phyloP scores from a whole-genome alignment of 2,888 invertebrate genomes.

The Scaptomyza caliginosa region DNA sequence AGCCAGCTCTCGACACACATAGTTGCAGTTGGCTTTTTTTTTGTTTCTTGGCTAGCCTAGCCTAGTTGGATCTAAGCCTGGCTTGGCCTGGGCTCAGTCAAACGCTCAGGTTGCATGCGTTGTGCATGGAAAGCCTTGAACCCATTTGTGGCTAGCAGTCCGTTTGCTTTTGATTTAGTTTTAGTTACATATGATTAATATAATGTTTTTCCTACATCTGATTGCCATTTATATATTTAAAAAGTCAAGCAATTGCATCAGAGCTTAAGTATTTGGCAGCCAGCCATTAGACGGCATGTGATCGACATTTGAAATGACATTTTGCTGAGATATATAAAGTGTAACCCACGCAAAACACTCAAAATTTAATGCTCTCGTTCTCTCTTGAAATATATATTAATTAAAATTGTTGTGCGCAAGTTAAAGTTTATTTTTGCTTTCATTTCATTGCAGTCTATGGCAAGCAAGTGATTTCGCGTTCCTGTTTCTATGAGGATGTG shows the following conservation, averaged over 20 bases:
- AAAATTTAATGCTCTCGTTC: conserved; percentile 24
- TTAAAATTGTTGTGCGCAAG: conserved; percentile 41
- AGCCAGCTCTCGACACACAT: conserved; percentile 48
- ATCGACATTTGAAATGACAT: conserved; percentile 69
- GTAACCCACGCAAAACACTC: conserved; percentile 56
- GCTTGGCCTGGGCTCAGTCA: conserved; percentile 7
- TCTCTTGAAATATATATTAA: conserved; percentile 35
- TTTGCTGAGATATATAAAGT: conserved; percentile 51
- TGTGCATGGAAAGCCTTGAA: conserved; percentile 54
- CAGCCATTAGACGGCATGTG: conserved; percentile 49
- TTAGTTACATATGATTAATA: neutral
- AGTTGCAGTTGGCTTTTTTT: conserved; percentile 43
- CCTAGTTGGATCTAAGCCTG: conserved; percentile 8
- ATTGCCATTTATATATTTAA: conserved; percentile 2
- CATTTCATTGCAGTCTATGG: conserved; percentile 82
- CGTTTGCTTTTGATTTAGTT: conserved; percentile 14
- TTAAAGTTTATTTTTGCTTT: conserved; percentile 29
- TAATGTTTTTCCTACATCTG: neutral
- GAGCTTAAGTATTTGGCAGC: conserved; percentile 42
- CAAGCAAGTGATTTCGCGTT: conserved; percentile 83
- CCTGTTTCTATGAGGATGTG: conserved; percentile 83
- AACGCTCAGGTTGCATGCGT: conserved; percentile 46
- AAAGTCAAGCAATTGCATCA: conserved; percentile 41
- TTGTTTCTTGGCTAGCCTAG: conserved; percentile 27
- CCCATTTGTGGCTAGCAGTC: conserved; percentile 37